Evolutionary conservation across 2,113 vertebrate species (phyloP), one percentile per base, ranked within the genome.

Genomic region (Centropus bengalensis): DNA sequence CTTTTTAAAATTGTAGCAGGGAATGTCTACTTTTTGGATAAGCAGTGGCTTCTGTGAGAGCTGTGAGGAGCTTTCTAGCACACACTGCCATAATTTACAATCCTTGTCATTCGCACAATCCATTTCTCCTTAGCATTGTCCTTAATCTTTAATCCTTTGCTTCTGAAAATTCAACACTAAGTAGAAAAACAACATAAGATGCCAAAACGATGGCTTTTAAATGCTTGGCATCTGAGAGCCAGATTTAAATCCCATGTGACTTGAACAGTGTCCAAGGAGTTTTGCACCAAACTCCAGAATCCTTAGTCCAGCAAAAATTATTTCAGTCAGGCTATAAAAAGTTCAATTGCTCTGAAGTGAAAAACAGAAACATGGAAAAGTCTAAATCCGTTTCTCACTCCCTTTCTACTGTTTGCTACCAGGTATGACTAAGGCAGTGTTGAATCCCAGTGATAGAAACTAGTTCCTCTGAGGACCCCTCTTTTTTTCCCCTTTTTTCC

Each of bases 1-100:
- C 86, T 91, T 92, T 97, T 95, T 68, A 82, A 94, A 93, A 95
- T 45, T 79, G 63, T 82, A 76, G 51, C 84, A 89, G 81, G 51
- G 66, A 95, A 75, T 4, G 36, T 85, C 82, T 96, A 54, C 74
- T 95, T 96, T 94, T 63, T 83, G 79, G 89, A 68, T 73, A 86
- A 73, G 42, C n/a, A 88, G 27, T 75, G 80, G 54, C 55, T 83
- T 95, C 30, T 40, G 44, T 56, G 70, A 64, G 49, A 87, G 64
- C 85, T 38, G 54, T 62, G 93, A 87, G 81, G 49, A 89, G 82
- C 88, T 96, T 96, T 96, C 38, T 82, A 89, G 92, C 17, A 73
- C 40, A 93, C 90, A 42, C 32, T 91, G 52, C 86, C 14, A n/a
- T 2, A 4, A 82, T 96, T 96, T 90, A 60, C 63, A 93, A 82